Evolutionary conservation across 1,140 invertebrate species (phyloP), one percentile per base, ranked within the genome.

Genomic region (Eumaeus atala): DNA sequence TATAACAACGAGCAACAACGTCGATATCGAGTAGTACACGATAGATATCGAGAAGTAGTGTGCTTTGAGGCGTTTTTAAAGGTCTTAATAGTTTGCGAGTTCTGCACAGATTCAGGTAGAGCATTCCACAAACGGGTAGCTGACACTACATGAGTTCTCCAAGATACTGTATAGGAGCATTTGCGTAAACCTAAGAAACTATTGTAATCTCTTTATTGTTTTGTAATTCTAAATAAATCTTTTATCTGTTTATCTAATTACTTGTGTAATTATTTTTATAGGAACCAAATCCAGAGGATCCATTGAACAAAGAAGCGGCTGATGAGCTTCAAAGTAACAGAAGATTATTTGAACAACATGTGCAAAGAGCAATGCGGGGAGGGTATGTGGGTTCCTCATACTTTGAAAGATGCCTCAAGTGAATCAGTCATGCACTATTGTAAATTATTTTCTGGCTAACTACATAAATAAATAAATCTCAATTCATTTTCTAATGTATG

Each of bases 251-350:
- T 28, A 28, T 28, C 21, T 28, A 28, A 28, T 28, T 6, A 28
- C 21, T 28, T 6, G 21, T 28, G 21, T 28, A 6, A n/a, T 56
- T 52, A 48, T 38, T 49, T 42, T 83, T 77, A 28, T 68, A 97
- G 96, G 98, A 99, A 89, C 98, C 98, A 47, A 99, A 99, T 89
- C 96, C 97, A 11, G 97, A 99, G 89, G 98, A 99, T 90, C 98
- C 97, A 21, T 82, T 99, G 54, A 99, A 99, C 83, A 99, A 99
- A 90, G 97, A 99, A 89, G 98, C 98, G n/a, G 98, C 98, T 16
- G 97, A 98, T 83, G 96, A 98, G 34, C 89, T 99, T 54, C 96
- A 98, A 81, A 97, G 93, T 74, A 98, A 98, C 84, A 89, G 96
- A 82, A 91, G 96, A 70, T 89, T 96, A 54, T 99, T 99, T 85